phyloP scores from a whole-genome alignment of 2,797 vertebrate species.

The Melanotaenia maccullochi region DNA sequence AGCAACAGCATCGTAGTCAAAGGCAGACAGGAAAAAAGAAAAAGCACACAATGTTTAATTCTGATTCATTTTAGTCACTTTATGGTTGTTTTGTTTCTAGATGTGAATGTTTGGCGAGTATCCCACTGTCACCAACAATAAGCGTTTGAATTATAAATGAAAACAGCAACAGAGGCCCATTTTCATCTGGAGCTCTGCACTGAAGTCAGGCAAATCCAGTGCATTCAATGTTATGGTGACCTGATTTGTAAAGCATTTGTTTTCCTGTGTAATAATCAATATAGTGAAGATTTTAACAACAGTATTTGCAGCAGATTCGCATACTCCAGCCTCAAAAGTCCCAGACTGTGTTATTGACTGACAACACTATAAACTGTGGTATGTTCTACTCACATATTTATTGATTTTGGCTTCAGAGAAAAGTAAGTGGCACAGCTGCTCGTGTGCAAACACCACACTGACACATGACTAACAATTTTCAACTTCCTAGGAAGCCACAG shows the following conservation, averaged over 20 bases:
- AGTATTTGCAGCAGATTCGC: constrained; percentile 38
- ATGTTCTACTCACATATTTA: neutral
- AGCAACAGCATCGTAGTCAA: constrained; percentile 30
- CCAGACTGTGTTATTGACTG: constrained; percentile 46
- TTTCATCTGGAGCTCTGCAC: constrained; percentile 17
- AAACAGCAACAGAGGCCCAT: constrained; percentile 21
- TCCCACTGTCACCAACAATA: constrained; percentile 12
- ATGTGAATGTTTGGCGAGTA: constrained; percentile 9
- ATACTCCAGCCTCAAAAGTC: constrained; percentile 4
- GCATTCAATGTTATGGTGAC: constrained; percentile 39
- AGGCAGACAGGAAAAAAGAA: neutral
- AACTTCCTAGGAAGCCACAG: too few relatives aligned
- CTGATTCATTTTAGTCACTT: neutral
- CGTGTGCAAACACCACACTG: neutral
- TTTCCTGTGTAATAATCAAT: constrained; percentile 55
- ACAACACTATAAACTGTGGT: constrained; percentile 1
- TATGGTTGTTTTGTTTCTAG: neutral
- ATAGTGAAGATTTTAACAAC: constrained; percentile 32
- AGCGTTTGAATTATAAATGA: constrained; percentile 50
- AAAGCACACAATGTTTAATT: constrained; percentile 4
- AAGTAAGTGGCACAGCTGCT: neutral
- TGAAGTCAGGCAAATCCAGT: constrained; percentile 39
- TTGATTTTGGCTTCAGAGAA: constrained; percentile 6
- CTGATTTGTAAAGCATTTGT: constrained; percentile 57
- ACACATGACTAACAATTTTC: too few relatives aligned